Percentiles rank a stretch among this genome's conserved stretches.
Conservation (phyloP, 2,888 invertebrate species). For the Metallyticus violacea region DNA sequence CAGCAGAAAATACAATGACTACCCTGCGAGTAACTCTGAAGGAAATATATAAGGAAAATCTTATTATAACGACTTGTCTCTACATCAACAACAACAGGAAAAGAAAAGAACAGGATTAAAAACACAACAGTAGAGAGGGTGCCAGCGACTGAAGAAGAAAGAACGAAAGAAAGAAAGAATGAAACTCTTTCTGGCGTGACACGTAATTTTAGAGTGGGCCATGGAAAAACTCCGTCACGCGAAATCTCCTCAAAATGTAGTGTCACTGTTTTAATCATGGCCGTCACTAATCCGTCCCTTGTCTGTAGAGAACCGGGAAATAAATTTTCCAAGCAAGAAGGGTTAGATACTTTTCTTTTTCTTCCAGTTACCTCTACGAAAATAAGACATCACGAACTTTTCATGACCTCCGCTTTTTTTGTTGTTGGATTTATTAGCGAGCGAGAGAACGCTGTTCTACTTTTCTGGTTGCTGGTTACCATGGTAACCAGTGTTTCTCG, state of each 20-base stretch:
- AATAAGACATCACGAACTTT: neutral
- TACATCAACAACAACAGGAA: neutral
- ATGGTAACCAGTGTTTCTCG: neutral
- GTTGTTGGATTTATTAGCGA: neutral
- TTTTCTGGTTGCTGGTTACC: neutral
- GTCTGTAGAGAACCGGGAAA: neutral
- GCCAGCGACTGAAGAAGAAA: neutral
- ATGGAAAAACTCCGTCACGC: neutral
- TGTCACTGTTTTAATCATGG: neutral
- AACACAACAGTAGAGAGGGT: neutral
- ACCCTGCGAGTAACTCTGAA: neutral
- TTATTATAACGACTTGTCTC: neutral
- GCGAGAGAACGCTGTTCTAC: neutral
- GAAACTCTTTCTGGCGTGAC: neutral
- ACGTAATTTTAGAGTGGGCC: neutral
- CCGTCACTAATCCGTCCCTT: neutral
- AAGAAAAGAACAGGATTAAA: neutral
- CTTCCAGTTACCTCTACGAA: neutral
- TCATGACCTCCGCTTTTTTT: neutral
- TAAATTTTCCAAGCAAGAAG: neutral
- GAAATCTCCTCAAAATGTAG: neutral
- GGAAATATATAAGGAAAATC: constrained; percentile 1
- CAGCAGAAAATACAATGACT: neutral
- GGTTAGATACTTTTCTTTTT: neutral
- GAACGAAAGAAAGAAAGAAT: neutral